Conservation (phyloP, 2,113 vertebrate genomes). For the Paradoxurus hermaphroditus region DNA sequence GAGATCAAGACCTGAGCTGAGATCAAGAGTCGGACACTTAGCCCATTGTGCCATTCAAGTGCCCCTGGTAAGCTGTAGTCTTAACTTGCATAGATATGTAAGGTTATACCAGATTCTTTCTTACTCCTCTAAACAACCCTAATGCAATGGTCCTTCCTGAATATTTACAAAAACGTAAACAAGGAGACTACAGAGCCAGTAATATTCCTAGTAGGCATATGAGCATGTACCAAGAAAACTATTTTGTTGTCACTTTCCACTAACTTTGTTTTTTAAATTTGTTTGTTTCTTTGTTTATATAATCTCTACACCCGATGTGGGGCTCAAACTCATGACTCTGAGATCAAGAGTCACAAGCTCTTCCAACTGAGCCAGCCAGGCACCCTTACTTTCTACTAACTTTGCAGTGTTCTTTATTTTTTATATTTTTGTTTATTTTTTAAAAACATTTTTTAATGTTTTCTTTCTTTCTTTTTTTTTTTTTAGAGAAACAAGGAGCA, state of each 20-base stretch:
- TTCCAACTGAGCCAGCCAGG: neutral
- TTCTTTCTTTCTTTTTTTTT: no score
- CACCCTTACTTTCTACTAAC: no score
- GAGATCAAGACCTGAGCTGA: no score
- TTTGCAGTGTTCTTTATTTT: neutral
- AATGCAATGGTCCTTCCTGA: neutral
- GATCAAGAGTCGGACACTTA: no score
- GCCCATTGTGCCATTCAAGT: no score
- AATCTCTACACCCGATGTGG: neutral
- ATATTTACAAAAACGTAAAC: neutral
- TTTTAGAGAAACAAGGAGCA: no score
- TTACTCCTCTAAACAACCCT: neutral
- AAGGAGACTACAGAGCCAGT: neutral
- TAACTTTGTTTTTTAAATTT: neutral
- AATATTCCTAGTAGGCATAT: neutral
- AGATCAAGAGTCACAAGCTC: neutral
- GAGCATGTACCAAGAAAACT: neutral
- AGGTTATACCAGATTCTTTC: neutral
- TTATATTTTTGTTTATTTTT: no score
- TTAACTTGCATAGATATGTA: neutral
- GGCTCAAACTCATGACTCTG: neutral
- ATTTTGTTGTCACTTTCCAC: neutral
- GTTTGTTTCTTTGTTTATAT: neutral
- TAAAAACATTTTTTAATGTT: no score
- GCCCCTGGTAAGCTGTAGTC: neutral